Percentiles rank a stretch among this genome's conserved stretches.
phyloP scores from a whole-genome alignment of 2,797 vertebrate species.

The Crypturellus tataupa region DNA sequence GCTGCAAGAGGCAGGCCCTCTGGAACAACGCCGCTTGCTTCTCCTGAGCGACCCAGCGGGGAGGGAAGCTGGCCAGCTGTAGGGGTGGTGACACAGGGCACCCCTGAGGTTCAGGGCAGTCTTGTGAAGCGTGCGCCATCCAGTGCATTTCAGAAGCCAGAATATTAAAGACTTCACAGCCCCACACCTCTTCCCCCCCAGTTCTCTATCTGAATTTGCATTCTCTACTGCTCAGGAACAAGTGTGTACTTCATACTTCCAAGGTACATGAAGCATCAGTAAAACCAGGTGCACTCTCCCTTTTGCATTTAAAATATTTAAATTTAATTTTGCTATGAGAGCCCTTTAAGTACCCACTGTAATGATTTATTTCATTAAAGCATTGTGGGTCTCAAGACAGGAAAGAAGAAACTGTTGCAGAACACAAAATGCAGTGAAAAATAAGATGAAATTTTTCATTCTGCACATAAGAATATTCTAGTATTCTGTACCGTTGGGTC shows the following conservation, averaged over 20 bases:
- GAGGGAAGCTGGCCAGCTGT: background rate
- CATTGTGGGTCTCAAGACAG: background rate
- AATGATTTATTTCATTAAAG: too few relatives aligned
- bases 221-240: background rate
- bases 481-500: background rate
- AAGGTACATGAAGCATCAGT: background rate
- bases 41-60: background rate
- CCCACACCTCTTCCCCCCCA: background rate
- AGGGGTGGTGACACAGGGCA: background rate
- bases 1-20: background rate
- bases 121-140: accelerated
- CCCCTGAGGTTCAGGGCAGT: background rate
- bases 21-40: background rate
- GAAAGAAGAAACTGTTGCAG: background rate
- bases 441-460: background rate
- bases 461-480: background rate
- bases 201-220: background rate
- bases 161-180: background rate
- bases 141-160: background rate
- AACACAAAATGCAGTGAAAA: background rate
- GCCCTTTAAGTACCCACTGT: too few relatives aligned
- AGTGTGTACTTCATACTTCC: background rate
- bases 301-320: background rate
- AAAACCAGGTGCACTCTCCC: background rate
- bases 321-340: background rate